Evolutionary conservation across 1,140 invertebrate species (phyloP), one percentile per base, ranked within the genome.

Genomic region (Aplysia californica): DNA sequence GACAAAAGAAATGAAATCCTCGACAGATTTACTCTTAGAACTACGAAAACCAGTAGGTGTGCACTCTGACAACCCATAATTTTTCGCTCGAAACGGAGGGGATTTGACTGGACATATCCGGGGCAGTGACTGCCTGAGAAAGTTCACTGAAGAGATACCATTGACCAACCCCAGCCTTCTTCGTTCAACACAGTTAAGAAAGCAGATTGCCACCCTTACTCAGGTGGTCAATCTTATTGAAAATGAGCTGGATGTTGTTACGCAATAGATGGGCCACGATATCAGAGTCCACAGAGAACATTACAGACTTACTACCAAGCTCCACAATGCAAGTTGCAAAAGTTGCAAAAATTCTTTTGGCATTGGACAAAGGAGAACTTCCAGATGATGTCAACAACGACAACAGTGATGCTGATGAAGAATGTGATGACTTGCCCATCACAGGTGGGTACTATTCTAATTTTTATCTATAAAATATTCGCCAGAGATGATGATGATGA

Each of bases 111-210:
- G 44, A 50, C 44, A 50, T n/a, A 10, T 50, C 44, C 10, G 44
- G 44, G 44, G 44, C 10, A 50, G 44, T 50, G 44, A 50, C 44
- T 50, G 44, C n/a, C n/a, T 50, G 44, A 50, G 44, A 50, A 50
- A 50, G 44, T 50, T 50, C n/a, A 50, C 44, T 50, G 44, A 50
- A 50, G 44, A 50, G n/a, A 50, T 50, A 50, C 44, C 44, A 10
- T n/a, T 50, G 44, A 15, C 44, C 26, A 36, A 61, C 6, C n/a
- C 55, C n/a, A 70, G n/a, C 26, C 35, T 61, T 59, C 36, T 67
- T 26, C 5, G 36, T 89, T 79, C 85, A 90, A 80, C 87, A 87
- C 84, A 89, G 88, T 29, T 76, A 31, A 65, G 72, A 75, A 76
- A 76, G 23, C 74, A 76, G 29, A 70, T 69, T 26, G 64, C 39